Conservation (phyloP, 2,888 invertebrate species). For the Melolontha melolontha region DNA sequence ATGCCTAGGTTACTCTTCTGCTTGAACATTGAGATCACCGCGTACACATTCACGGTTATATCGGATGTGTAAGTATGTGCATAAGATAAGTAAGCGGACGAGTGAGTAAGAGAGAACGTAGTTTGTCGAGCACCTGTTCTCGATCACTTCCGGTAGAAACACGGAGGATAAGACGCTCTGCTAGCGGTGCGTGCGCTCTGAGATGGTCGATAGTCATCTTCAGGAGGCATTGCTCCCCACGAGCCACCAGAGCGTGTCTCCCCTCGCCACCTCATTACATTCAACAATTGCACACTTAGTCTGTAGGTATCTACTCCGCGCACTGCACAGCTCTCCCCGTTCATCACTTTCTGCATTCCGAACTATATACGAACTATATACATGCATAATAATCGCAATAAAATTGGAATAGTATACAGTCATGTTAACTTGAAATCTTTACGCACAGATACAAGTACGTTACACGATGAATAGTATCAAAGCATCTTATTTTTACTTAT, state of each 20-base stretch:
- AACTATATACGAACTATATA: no score
- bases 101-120: constrained; percentile 27
- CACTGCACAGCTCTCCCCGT: constrained; percentile 3
- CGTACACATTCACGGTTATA: constrained; percentile 26
- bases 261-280: constrained; percentile 62
- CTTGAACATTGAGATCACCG: constrained; percentile 35
- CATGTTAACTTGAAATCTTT: no score
- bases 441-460: no score
- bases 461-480: no score
- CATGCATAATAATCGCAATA: no score
- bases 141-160: constrained; percentile 43
- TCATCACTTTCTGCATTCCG: no score
- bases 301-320: constrained; percentile 43
- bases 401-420: no score
- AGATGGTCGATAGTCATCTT: constrained; percentile 51
- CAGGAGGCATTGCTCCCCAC: constrained; percentile 60
- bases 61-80: constrained; percentile 22
- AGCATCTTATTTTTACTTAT: no score
- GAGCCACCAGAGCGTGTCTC: constrained; percentile 62
- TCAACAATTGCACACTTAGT: constrained; percentile 59
- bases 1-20: constrained; percentile 12
- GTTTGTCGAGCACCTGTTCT: constrained; percentile 41
- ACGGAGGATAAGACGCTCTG: constrained; percentile 46
- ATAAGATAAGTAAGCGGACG: constrained; percentile 3
- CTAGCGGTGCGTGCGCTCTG: constrained; percentile 47